phyloP scores from a whole-genome alignment of 2,888 invertebrate species.

The Morpho deidamia region DNA sequence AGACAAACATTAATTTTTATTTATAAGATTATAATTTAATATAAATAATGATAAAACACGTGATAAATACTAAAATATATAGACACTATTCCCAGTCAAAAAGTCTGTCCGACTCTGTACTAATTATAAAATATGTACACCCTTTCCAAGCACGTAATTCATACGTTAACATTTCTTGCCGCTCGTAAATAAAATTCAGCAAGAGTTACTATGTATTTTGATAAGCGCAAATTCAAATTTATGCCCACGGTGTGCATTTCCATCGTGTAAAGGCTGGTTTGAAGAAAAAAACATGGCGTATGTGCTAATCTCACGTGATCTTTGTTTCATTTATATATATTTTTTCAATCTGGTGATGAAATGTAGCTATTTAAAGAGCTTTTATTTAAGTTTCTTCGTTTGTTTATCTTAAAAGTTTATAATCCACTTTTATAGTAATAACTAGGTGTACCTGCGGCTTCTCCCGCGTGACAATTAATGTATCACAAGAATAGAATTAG shows the following conservation, averaged over 20 bases:
- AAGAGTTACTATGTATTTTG: constrained; percentile 53
- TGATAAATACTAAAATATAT: too few species aligned
- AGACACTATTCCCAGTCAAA: too few species aligned
- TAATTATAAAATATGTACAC: not conserved
- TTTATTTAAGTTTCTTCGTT: too few species aligned
- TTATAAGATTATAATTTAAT: too few species aligned
- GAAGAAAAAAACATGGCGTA: constrained; percentile 53
- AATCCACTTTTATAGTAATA: too few species aligned
- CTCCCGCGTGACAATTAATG: too few species aligned
- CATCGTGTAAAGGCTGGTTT: constrained; percentile 55
- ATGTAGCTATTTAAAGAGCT: not conserved
- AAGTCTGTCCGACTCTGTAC: too few species aligned
- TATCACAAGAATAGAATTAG: too few species aligned
- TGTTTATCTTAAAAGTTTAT: too few species aligned
- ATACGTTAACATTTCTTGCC: constrained; percentile 9
- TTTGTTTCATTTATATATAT: constrained; percentile 30
- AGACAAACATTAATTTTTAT: too few species aligned
- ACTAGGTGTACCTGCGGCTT: too few species aligned
- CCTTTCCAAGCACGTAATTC: constrained; percentile 1
- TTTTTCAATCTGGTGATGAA: constrained; percentile 39
- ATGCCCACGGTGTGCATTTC: constrained; percentile 63
- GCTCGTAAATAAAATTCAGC: constrained; percentile 58
- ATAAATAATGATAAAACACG: too few species aligned
- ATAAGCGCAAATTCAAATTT: constrained; percentile 72
- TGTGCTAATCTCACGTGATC: constrained; percentile 68